Base-by-base conservation (phyloP, 2,888 invertebrate genomes). In the Aleiodes leptofemur region DNA sequence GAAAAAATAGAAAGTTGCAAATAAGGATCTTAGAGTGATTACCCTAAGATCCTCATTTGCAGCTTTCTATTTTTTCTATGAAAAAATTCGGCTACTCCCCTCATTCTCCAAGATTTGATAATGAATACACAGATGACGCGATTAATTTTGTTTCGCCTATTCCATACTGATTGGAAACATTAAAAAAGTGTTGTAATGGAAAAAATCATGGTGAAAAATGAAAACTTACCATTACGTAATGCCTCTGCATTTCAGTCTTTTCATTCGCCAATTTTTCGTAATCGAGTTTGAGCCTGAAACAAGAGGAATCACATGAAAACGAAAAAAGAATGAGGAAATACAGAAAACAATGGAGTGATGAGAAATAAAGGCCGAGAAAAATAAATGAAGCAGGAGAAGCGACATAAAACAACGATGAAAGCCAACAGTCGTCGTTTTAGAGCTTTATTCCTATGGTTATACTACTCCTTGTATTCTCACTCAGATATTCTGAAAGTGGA, bases 241-340 rank as follows among this genome's bases (percentile, higher is more conserved):
- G 98, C 91, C 98, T 93, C 91, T 98, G 98, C 95, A 98, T 97
- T 93, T 98, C 98, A 85, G 98, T 98, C 92, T 98, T 98, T 91
- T 98, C 98, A 90, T 95, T 96, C 81, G 96, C 97, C 90, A 98
- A 91, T 91, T 99, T 98, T 91, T 98, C 98, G 92, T 97, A 97
- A 92, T 98, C 98, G 91, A 98, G 93, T 92, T 98, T 98, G 89
- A 98, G 92, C 90, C 98, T 98, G 94, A 77, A 93, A 85, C 80
- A 81, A 78, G 79, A 77, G 77, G 82, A 76, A 14, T 72, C 23
- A 68, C 8, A 53, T 69, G 68, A 75, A 72, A 69, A 48, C 9
- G 72, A 38, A 4, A 14, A 14, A 23, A 51, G 11, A 53, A 55
- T 53, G 69, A 71, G 23, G 29, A 66, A 51, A 64, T 64, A 56